Percentiles rank a stretch among this genome's conserved stretches.
Conservation (phyloP, 2,888 invertebrate species). For the Cosmorhoe ocellata region DNA sequence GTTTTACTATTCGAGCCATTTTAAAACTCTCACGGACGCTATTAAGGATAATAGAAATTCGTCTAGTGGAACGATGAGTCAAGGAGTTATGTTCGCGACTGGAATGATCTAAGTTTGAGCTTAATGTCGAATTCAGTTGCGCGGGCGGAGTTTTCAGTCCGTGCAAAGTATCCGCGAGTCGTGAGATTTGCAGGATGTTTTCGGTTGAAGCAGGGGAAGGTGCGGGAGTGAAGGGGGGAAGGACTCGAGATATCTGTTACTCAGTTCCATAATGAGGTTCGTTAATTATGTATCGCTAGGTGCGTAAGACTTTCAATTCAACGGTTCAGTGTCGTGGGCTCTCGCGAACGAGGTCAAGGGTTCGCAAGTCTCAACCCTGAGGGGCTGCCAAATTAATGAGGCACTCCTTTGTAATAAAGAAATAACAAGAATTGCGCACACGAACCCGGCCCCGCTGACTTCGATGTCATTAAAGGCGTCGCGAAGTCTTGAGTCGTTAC, state of each 20-base stretch:
- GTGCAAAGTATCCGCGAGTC: constrained; percentile 41
- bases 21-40: constrained; percentile 78
- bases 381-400: constrained; percentile 83
- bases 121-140: constrained; percentile 59
- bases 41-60: constrained; percentile 79
- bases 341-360: constrained; percentile 80
- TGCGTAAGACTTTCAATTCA: constrained; percentile 73
- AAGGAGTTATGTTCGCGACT: constrained; percentile 69
- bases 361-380: constrained; percentile 78
- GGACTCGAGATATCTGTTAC: constrained; percentile 58
- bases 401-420: constrained; percentile 83
- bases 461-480: constrained; percentile 78
- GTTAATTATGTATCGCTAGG: constrained; percentile 80
- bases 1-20: constrained; percentile 74
- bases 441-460: constrained; percentile 71
- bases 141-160: constrained; percentile 39
- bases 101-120: constrained; percentile 75
- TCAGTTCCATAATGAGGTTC: constrained; percentile 75
- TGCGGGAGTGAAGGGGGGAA: constrained; percentile 21
- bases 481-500: constrained; percentile 75
- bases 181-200: constrained; percentile 32
- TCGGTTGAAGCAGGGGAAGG: constrained; percentile 20
- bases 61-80: constrained; percentile 72
- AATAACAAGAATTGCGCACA: constrained; percentile 83
- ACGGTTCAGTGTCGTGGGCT: constrained; percentile 69